Conservation (phyloP, 2,113 vertebrate species). For the Alligator sinensis region DNA sequence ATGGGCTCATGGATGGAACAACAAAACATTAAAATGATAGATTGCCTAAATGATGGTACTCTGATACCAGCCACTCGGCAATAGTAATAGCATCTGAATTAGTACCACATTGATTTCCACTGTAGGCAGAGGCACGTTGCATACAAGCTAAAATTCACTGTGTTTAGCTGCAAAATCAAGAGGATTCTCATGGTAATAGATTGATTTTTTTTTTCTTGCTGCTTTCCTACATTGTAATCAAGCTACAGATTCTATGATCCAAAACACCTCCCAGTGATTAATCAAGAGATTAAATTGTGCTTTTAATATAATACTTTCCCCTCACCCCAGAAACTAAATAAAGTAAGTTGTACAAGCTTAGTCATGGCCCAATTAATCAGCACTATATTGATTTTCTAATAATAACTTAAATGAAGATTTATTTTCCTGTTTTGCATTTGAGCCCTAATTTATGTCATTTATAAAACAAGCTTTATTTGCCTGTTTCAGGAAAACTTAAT, state of each 20-base stretch:
- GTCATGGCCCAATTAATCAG: conserved; percentile 28
- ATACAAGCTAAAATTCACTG: conserved; percentile 1
- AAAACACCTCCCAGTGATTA: conserved; percentile 1
- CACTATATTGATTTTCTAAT: conserved; percentile 43
- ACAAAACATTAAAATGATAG: conserved; percentile 3
- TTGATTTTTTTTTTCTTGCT: neutral
- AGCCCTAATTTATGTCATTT: conserved; percentile 28
- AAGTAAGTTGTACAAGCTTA: conserved; percentile 1
- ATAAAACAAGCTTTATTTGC: conserved; percentile 20
- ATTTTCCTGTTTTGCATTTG: conserved; percentile 48
- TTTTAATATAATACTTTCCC: conserved; percentile 24
- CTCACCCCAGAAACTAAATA: neutral
- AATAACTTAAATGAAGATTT: conserved; percentile 34
- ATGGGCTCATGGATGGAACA: conserved; percentile 6
- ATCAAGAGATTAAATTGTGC: neutral
- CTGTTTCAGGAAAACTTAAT: conserved; percentile 32
- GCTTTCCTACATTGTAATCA: neutral
- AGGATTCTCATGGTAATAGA: neutral
- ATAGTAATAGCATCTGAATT: neutral
- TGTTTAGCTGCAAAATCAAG: conserved; percentile 27
- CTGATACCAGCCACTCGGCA: neutral
- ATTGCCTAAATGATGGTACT: neutral
- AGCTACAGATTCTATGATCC: neutral
- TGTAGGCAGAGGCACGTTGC: neutral
- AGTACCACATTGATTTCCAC: neutral